Conservation (phyloP, 2,888 invertebrate genomes). For the Chalcosyrphus nemorum region DNA sequence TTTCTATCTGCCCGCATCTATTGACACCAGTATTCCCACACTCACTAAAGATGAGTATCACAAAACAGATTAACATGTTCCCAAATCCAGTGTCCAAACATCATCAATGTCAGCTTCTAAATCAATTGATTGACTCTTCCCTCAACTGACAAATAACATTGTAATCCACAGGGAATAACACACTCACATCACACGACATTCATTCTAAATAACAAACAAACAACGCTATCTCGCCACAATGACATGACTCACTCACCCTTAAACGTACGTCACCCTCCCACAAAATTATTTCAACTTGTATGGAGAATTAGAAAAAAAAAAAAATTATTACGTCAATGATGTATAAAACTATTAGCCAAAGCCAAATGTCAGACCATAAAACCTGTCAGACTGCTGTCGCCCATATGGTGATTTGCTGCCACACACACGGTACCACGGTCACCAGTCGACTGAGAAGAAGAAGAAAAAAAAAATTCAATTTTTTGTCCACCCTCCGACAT, state of each 20-base stretch:
- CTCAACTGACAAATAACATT: constrained; percentile 55
- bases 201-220: constrained; percentile 67
- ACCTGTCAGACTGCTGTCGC: constrained; percentile 71
- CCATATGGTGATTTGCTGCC: constrained; percentile 70
- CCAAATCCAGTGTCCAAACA: constrained; percentile 61
- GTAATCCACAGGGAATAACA: constrained; percentile 66
- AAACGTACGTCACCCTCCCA: constrained; percentile 12
- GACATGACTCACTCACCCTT: constrained; percentile 57
- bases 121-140: constrained; percentile 62
- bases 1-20: not conserved
- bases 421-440: constrained; percentile 29
- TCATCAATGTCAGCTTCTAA: constrained; percentile 59
- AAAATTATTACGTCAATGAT: constrained; percentile 62
- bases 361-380: constrained; percentile 70
- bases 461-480: constrained; percentile 55
- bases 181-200: constrained; percentile 21
- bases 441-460: constrained; percentile 6
- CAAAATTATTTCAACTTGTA: constrained; percentile 12
- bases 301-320: constrained; percentile 13
- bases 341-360: constrained; percentile 69
- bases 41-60: constrained; percentile 3
- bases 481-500: constrained; percentile 49
- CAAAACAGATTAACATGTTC: constrained; percentile 62
- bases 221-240: constrained; percentile 55
- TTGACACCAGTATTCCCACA: not conserved